These are phyloP conservation scores for Willowsia nigromaculata DNA, from an alignment of 2,888 invertebrate genomes.

Conservation along the genomic window DNA sequence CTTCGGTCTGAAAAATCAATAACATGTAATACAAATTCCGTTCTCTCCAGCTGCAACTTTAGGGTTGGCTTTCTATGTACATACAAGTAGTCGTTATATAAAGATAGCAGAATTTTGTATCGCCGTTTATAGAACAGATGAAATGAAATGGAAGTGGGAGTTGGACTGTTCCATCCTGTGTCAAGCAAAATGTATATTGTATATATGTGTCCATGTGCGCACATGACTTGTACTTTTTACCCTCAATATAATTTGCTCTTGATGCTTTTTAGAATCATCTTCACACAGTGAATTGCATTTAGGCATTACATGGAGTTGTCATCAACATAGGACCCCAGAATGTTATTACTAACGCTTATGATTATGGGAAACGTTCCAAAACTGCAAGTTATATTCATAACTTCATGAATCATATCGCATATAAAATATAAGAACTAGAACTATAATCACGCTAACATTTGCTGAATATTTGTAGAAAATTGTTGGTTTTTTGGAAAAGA, in stretches of 20 bases:
- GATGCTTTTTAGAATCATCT: not conserved
- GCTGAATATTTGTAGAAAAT: not conserved
- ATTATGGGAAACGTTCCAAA: slow-evolving; percentile 26
- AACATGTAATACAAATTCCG: not conserved
- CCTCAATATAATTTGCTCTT: not conserved
- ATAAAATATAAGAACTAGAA: not conserved
- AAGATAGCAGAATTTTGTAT: not conserved
- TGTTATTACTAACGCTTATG: slow-evolving; percentile 24
- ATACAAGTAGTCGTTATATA: not conserved
- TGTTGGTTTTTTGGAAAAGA: not conserved
- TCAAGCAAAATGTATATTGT: not conserved
- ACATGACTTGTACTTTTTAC: not conserved
- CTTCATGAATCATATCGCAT: not conserved
- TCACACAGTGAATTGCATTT: not conserved
- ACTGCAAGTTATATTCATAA: slow-evolving; percentile 10
- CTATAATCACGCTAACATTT: not conserved
- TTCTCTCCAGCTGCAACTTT: not conserved
- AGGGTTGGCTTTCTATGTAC: not conserved
- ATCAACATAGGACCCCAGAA: not conserved
- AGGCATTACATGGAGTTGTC: not conserved
- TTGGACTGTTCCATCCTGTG: not conserved
- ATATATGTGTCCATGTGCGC: not conserved
- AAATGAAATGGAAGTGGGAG: slow-evolving; percentile 11
- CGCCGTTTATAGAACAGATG: slow-evolving; percentile 2
- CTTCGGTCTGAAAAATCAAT: not conserved